phyloP scores from a whole-genome alignment of 2,113 vertebrate species.

The Gopherus evgoodei region DNA sequence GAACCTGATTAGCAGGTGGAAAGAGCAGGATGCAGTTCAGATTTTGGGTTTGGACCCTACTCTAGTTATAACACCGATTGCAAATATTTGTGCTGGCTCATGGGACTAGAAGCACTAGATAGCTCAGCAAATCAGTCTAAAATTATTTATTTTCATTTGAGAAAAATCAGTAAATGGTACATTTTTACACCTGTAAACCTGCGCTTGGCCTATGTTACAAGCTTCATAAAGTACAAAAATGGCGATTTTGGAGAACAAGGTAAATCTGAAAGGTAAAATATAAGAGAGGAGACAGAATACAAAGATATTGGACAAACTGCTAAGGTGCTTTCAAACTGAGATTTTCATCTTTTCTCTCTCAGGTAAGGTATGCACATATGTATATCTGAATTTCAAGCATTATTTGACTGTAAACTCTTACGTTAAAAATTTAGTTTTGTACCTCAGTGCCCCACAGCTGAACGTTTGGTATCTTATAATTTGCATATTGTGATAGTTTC shows the following conservation, averaged over 20 bases:
- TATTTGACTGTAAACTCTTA: conserved; percentile 2
- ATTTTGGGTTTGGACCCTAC: background rate
- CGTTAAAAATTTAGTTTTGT: background rate
- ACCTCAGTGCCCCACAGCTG: background rate
- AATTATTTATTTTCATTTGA: background rate
- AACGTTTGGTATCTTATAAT: background rate
- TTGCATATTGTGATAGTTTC: background rate
- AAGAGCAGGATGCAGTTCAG: background rate
- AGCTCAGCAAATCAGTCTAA: background rate
- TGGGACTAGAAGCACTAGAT: background rate
- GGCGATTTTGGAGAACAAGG: background rate
- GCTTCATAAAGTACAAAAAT: background rate
- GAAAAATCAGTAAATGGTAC: background rate
- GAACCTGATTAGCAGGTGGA: background rate
- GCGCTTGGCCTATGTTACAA: background rate
- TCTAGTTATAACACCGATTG: background rate
- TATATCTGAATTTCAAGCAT: background rate
- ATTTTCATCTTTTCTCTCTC: conserved; percentile 10
- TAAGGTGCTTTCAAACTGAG: background rate
- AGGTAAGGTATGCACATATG: background rate
- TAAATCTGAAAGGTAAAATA: background rate
- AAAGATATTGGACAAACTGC: background rate
- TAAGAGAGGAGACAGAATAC: background rate
- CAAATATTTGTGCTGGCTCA: rapidly evolving
- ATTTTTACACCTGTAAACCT: background rate